Percentiles rank a stretch among this genome's conserved stretches.
Evolutionary conservation across 2,797 vertebrate genomes (phyloP).

Genomic region (Artibeus lituratus): DNA sequence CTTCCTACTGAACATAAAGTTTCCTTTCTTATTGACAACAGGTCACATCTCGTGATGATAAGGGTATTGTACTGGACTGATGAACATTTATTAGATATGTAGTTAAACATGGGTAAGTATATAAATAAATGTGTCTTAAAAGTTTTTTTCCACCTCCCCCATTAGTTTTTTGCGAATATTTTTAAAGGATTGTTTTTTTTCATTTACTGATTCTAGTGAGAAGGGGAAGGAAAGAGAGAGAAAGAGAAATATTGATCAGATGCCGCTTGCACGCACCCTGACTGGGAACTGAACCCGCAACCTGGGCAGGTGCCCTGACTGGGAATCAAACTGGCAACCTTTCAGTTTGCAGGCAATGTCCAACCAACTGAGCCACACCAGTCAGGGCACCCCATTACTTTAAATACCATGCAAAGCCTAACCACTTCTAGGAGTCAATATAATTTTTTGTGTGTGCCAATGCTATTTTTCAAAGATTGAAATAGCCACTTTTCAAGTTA

Average conservation of each 20-base stretch:
- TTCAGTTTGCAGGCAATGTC: not conserved
- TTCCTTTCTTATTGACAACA: not conserved
- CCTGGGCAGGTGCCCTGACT: not conserved
- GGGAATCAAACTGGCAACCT: not conserved
- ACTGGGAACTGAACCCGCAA: not conserved
- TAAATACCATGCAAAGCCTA: not conserved
- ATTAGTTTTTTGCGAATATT: not conserved
- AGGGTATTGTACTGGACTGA: not conserved
- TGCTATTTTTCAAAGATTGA: conserved; percentile 3
- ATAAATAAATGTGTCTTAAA: not conserved
- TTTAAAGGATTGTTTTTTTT: not conserved
- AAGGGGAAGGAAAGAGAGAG: not conserved
- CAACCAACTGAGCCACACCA: not conserved
- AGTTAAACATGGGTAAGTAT: not conserved
- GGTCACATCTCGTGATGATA: not conserved
- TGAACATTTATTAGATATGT: not conserved
- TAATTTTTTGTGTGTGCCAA: not conserved
- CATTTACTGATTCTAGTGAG: not conserved
- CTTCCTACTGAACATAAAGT: not conserved
- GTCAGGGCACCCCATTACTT: not conserved
- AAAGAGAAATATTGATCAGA: not conserved
- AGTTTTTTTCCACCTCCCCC: not conserved
- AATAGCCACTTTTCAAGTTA: not conserved
- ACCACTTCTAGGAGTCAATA: not conserved
- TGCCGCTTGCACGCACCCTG: not conserved